Evolutionary conservation across 2,888 invertebrate species (phyloP), one percentile per base, ranked within the genome.

Genomic region (Cryptus viduatorius): DNA sequence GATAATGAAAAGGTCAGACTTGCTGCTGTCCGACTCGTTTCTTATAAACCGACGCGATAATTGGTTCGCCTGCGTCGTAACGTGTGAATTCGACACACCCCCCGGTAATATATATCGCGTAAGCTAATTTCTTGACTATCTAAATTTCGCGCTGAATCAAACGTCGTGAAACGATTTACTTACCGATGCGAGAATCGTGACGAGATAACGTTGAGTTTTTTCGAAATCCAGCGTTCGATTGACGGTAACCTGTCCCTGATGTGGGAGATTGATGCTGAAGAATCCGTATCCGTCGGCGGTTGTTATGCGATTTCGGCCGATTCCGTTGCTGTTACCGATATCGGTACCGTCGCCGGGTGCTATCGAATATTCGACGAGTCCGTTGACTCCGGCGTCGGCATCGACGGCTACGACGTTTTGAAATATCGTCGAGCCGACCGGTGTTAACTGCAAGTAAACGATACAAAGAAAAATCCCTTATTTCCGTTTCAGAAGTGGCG

Each of bases 101-200:
- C 46, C 44, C 10, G 29, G 8, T 24, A 24, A 24, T 1, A 37
- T 37, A 37, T 37, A 37, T 37, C 37, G 37, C 37, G 37, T 8
- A 37, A 37, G 1, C 7, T 8, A 8, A 37, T 37, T 37, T 8
- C 37, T 37, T 4, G 5, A 8, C 37, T 7, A 37, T 5, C 0
- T 37, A 1, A 8, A 59, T 44, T 14, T 14, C 65, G 1, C 5
- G 14, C 14, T 12, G 8, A 5, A n/a, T 19, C 48, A 8, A 48
- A 48, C 48, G 48, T 2, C 12, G 4, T 1, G 37, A 37, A 37
- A 37, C 37, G 14, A 12, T 12, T 69, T 72, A 91, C 92, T 97
- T 94, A 98, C 98, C 94, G 97, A 97, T 91, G 98, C 98, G 88
- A 98, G 96, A 93, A 98, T 96, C 89, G 97, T 98, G 94, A 98